A percentile compares a stretch with the other conserved stretches of the same genome.
Evolutionary conservation across 2,888 invertebrate species (phyloP).

Genomic region (Nephrotoma guestfalica): DNA sequence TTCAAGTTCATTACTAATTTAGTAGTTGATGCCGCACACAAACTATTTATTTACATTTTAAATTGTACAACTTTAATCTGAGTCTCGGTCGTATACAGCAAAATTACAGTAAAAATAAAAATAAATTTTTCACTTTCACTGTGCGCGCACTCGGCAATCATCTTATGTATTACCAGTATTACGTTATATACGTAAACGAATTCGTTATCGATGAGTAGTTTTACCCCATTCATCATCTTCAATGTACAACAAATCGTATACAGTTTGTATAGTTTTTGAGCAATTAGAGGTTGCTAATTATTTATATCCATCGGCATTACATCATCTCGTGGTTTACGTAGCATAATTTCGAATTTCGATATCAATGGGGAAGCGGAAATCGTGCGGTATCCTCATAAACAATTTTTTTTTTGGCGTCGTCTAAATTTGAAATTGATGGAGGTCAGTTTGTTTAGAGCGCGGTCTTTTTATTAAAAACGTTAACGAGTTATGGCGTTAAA

Average conservation of each 20-base stretch:
- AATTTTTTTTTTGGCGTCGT: background rate
- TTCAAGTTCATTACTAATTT: background rate
- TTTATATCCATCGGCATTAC: background rate
- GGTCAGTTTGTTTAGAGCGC: background rate
- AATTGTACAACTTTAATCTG: background rate
- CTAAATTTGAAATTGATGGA: background rate
- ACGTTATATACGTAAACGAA: background rate
- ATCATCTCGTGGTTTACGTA: background rate
- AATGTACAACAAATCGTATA: background rate
- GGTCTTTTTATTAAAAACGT: too few species aligned
- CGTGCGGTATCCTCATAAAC: background rate
- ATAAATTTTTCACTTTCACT: background rate
- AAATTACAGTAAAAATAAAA: background rate
- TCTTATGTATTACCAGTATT: background rate
- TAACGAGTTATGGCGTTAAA: too few species aligned
- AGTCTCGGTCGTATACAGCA: background rate
- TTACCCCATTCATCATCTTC: background rate
- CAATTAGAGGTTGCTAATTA: background rate
- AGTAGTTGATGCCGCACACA: background rate
- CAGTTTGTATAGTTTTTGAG: background rate
- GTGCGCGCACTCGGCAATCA: too few species aligned
- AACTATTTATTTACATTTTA: background rate
- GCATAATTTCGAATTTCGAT: too few species aligned
- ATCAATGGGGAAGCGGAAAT: background rate
- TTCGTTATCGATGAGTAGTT: background rate